Evolutionary conservation across 2,888 invertebrate species (phyloP), one percentile per base, ranked within the genome.

Genomic region (Epinotia ramella): DNA sequence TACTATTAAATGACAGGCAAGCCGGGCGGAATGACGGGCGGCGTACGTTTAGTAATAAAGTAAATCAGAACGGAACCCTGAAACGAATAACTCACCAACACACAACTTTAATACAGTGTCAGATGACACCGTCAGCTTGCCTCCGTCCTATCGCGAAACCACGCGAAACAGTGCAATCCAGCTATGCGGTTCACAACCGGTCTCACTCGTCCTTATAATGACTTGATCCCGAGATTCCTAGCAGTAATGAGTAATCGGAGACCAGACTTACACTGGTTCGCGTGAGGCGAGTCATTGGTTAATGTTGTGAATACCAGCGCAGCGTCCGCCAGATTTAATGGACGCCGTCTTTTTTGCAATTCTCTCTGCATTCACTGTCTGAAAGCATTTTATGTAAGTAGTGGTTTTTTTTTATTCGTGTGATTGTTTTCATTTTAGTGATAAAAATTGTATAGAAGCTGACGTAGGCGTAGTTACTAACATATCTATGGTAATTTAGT

Each of bases 301-400:
- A 49, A 16, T 40, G n/a, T 40, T 18, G 63, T 11, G 40, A 40
- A 62, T 33, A 16, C 7, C 13, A 28, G 28, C n/a, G 33, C 62
- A 40, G n/a, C 28, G 33, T 62, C 62, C 62, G 33, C 33, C 33
- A 62, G 62, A 62, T 62, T 62, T 33, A 62, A 62, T 62, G 62
- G 62, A 33, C 33, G n/a, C 33, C 33, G n/a, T 16, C 24, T 44
- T 64, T 64, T 46, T 46, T 64, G 64, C 20, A 20, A 46, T 64
- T 24, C 64, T 63, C 46, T 12, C 20, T 20, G 46, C 13, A 46
- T 46, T 46, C 20, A 46, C 46, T 44, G 46, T 64, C 64, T 20
- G 46, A 46, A 64, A 64, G 44, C 20, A 64, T 46, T 64, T 64
- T 63, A 63, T 63, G 40, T 18, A 13, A n/a, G n/a, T n/a, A n/a